phyloP scores from a whole-genome alignment of 2,113 vertebrate genomes.

The Hepsetus odoe region DNA sequence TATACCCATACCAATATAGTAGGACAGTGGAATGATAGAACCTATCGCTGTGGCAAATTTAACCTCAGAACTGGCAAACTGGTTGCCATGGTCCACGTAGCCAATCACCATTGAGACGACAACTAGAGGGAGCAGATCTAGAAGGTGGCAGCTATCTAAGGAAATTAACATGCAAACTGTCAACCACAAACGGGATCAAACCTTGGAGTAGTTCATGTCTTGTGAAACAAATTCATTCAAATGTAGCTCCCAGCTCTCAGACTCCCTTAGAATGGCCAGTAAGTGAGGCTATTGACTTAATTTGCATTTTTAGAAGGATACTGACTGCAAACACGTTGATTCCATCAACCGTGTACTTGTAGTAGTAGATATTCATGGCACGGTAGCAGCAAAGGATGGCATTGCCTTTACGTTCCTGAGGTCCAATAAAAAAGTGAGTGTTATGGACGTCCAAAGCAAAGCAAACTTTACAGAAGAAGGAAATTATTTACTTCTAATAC shows the following conservation, averaged over 20 bases:
- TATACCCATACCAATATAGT: conserved; percentile 91
- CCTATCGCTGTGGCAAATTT: conserved; percentile 83
- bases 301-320: conserved; percentile 70
- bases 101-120: conserved; percentile 82
- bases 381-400: conserved; percentile 78
- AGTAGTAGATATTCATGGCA: conserved; percentile 82
- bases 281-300: background rate
- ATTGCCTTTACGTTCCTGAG: conserved; percentile 63
- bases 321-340: conserved; percentile 83
- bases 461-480: no score
- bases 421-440: conserved; percentile 53
- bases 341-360: conserved; percentile 83
- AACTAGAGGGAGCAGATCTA: conserved; percentile 85
- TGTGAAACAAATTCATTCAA: background rate
- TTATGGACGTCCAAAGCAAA: no score
- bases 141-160: conserved; percentile 55
- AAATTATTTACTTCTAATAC: no score
- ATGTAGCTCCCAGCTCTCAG: background rate
- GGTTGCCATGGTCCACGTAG: conserved; percentile 80
- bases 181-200: background rate
- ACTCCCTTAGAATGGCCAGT: background rate
- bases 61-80: conserved; percentile 70
- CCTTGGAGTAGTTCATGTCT: background rate
- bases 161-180: conserved; percentile 47
- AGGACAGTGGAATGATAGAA: conserved; percentile 87